Conservation (phyloP, 2,113 vertebrate species). For the Anoura caudifer region DNA sequence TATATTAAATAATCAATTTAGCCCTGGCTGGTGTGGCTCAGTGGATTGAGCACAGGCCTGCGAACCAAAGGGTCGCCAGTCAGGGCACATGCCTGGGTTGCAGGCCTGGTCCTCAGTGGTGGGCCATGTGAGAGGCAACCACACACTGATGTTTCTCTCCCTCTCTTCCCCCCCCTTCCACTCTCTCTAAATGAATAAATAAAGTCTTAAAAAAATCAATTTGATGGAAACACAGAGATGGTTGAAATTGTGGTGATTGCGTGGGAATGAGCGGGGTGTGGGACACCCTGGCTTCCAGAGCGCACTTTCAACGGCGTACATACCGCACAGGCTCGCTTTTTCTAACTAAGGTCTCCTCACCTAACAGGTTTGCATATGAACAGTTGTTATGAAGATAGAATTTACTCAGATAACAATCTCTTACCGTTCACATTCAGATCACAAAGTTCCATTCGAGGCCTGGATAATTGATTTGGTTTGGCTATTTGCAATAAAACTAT, state of each 20-base stretch:
- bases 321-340: not conserved
- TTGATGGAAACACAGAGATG: not conserved
- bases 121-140: no score
- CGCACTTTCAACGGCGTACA: not conserved
- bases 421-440: not conserved
- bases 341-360: not conserved
- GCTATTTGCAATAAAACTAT: not conserved
- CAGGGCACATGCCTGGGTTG: no score
- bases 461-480: not conserved
- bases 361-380: not conserved
- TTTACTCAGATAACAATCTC: not conserved
- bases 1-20: not conserved
- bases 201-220: no score
- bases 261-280: not conserved
- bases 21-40: no score
- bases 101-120: no score
- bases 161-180: no score
- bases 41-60: no score
- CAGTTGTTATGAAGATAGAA: not conserved
- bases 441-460: not conserved
- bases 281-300: not conserved
- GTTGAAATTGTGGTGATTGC: not conserved
- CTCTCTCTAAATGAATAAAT: no score
- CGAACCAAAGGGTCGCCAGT: no score
- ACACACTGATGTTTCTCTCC: no score